Evolutionary conservation across 2,797 vertebrate species (phyloP), one percentile per base, ranked within the genome.

Genomic region (Pangasius mekongensis): DNA sequence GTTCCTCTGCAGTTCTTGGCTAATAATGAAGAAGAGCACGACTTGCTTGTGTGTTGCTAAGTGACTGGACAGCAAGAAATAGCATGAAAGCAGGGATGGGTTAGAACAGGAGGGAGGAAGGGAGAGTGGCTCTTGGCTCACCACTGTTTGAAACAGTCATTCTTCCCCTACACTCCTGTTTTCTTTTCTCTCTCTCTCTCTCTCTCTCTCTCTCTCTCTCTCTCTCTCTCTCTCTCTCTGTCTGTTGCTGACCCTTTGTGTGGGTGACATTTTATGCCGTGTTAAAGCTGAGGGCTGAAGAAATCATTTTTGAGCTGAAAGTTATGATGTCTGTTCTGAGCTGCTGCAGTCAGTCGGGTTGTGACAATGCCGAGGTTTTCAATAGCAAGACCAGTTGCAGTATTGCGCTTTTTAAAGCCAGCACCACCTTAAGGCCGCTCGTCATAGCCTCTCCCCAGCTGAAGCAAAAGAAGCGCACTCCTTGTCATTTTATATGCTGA

Each of bases 11-110:
- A 69, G 74, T 77, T 87, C 62, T 86, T 33, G 58, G 76, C 60
- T 86, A 64, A 33, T 80, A 49, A 67, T 20, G 56, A 56, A 56
- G 77, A 84, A 56, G 67, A 76, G 86, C 69, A 33, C 71, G 64
- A 87, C 60, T 85, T 74, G 76, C 83, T 83, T 73, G 87, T 87
- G 86, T 91, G 92, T 94, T 93, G 92, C 93, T 92, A 92, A 93
- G 92, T 94, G 93, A 93, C 93, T 88, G 87, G 83, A 87, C 78
- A 58, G 83, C 20, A 49, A 39, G 56, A 52, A 43, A 60, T 13
- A 30, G 76, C 8, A 8, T 36, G 52, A 71, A 43, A 76, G 56
- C 39, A 49, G 52, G 27, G 64, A 86, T 43, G 71, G 58, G 81
- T 27, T 83, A 18, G 30, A 9, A 60, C 20, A 33, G 73, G 77